Evolutionary conservation across 92 coral and sea anemone genomes (phyloP).

Genomic region (Zoanthus gigantus): DNA sequence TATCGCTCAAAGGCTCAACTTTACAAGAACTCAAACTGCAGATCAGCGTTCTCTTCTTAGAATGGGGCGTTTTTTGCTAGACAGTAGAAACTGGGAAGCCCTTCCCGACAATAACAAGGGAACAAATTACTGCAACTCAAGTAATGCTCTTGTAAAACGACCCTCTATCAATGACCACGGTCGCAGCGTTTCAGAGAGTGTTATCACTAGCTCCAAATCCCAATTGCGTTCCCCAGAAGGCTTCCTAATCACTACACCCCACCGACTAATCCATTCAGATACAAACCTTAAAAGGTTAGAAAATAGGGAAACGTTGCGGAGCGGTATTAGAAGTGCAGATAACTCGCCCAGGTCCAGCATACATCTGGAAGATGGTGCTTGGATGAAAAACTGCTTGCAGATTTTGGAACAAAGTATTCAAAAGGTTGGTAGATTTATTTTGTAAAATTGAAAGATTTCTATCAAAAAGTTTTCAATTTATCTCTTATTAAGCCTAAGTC

Average conservation of each 20-base stretch:
- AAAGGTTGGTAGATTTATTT: conserved; percentile 21
- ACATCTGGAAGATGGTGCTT: conserved; percentile 20
- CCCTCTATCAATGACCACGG: conserved; percentile 57
- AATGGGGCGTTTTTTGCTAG: conserved; percentile 55
- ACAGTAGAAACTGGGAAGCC: neutral
- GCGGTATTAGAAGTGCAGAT: conserved; percentile 21
- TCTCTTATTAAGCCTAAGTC: neutral
- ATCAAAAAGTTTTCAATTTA: neutral
- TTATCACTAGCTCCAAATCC: neutral
- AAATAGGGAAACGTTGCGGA: neutral
- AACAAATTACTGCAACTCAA: conserved; percentile 4
- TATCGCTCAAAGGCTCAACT: neutral
- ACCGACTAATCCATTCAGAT: neutral
- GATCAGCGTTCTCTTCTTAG: conserved; percentile 56
- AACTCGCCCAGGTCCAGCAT: conserved; percentile 31
- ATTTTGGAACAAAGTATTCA: conserved; percentile 36
- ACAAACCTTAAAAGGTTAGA: neutral
- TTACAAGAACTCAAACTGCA: conserved; percentile 27
- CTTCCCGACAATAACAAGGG: neutral
- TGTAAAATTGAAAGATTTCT: neutral
- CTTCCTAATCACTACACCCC: conserved; percentile 76
- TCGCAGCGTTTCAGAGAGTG: conserved; percentile 67
- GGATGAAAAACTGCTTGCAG: conserved; percentile 45
- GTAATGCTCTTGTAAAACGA: conserved; percentile 24
- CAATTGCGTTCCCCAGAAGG: conserved; percentile 74